A percentile compares a stretch with the other conserved stretches of the same genome.
phyloP scores from a whole-genome alignment of 2,113 vertebrate species.

The Oxygymnocypris stewartii region DNA sequence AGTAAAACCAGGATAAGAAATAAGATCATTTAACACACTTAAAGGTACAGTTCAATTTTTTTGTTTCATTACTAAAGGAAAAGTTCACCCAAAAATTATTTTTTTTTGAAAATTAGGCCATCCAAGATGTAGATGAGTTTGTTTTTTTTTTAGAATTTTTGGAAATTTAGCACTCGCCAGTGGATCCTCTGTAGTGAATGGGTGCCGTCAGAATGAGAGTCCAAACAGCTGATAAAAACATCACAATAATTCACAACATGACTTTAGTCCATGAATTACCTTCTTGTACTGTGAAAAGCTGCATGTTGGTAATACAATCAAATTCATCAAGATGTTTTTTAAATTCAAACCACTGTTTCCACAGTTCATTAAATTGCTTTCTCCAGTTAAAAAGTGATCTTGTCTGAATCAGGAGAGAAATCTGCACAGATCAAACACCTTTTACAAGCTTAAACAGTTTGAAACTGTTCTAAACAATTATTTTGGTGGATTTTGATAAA shows the following conservation, averaged over 20 bases:
- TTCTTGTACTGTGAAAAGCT: background rate
- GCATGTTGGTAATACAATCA: background rate
- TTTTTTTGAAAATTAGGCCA: background rate
- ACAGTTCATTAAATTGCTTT: background rate
- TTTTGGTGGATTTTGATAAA: background rate
- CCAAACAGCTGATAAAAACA: background rate
- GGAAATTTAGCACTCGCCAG: background rate
- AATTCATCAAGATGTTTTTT: background rate
- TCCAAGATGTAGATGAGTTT: background rate
- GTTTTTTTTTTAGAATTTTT: background rate
- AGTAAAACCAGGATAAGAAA: background rate
- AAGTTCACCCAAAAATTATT: background rate
- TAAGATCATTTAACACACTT: constrained; percentile 5
- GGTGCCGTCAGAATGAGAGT: background rate
- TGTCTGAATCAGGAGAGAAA: background rate
- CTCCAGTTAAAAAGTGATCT: background rate
- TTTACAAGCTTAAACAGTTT: background rate
- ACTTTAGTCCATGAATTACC: background rate
- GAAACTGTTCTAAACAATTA: background rate
- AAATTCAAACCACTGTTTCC: background rate
- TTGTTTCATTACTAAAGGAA: background rate
- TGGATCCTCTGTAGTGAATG: background rate
- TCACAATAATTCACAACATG: background rate
- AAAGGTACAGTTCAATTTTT: background rate
- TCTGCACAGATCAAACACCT: too few species aligned